A percentile compares a stretch with the other conserved stretches of the same genome.
Conservation (phyloP, 2,888 invertebrate genomes). For the Macrophya alboannulata region DNA sequence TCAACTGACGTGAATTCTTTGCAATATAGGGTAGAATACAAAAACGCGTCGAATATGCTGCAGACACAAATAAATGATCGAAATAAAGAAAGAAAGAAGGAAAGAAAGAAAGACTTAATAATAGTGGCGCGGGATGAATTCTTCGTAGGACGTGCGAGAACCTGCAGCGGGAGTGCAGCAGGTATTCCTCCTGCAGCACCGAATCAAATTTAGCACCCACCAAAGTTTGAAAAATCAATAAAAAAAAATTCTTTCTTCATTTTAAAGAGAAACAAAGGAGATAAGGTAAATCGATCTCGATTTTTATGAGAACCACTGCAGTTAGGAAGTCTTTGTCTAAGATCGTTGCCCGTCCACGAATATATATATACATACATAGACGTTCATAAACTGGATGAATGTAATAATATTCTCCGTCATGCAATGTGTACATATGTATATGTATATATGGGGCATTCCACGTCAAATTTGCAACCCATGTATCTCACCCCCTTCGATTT, state of each 20-base stretch:
- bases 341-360: slow-evolving; percentile 38
- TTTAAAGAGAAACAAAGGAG: background rate
- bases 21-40: too few relatives aligned
- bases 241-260: too few relatives aligned
- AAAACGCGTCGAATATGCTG: slow-evolving; percentile 66
- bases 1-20: too few relatives aligned
- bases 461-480: too few relatives aligned
- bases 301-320: slow-evolving; percentile 39
- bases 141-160: slow-evolving; percentile 43
- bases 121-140: slow-evolving; percentile 74
- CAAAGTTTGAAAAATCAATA: background rate
- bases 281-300: background rate
- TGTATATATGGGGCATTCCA: too few relatives aligned
- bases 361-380: too few relatives aligned
- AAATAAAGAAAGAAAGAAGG: too few relatives aligned
- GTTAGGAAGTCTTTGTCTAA: slow-evolving; percentile 42
- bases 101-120: slow-evolving; percentile 76
- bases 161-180: background rate
- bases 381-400: too few relatives aligned
- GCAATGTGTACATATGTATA: background rate
- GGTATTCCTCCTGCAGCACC: background rate
- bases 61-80: slow-evolving; percentile 79
- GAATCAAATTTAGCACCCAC: too few relatives aligned
- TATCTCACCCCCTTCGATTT: too few relatives aligned
- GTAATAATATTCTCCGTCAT: too few relatives aligned